Evolutionary conservation across 2,888 invertebrate species (phyloP).

Genomic region (Calephelis perditalis): DNA sequence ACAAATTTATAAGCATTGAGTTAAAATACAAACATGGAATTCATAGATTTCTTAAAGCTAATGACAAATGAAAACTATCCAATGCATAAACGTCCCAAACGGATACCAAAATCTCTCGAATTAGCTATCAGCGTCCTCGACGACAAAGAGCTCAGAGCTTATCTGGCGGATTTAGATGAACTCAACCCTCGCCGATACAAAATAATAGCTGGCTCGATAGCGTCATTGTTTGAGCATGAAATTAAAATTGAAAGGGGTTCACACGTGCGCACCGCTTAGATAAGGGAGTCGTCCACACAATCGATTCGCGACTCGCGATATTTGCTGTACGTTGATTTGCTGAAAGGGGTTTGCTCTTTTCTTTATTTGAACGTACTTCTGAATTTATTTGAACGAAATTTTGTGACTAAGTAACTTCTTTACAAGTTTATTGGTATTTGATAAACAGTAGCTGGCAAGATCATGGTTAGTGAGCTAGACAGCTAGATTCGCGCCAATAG

Average conservation of each 20-base stretch:
- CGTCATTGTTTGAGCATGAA: conserved; percentile 79
- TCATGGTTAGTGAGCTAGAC: no score
- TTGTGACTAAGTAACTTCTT: no score
- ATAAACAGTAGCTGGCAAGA: no score
- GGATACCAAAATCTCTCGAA: conserved; percentile 42
- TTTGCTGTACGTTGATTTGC: conserved; percentile 59
- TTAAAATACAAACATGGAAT: no score
- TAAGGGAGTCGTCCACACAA: conserved; percentile 64
- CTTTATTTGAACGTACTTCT: conserved; percentile 47
- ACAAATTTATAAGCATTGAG: no score
- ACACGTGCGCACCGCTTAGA: conserved; percentile 73
- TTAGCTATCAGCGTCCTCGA: conserved; percentile 63
- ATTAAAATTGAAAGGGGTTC: conserved; percentile 77
- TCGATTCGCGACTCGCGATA: conserved; percentile 60
- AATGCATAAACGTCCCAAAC: conserved; percentile 29
- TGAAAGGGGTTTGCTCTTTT: conserved; percentile 69
- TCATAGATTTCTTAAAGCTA: conserved; percentile 26
- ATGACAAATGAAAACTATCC: conserved; percentile 53
- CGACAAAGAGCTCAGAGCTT: conserved; percentile 71
- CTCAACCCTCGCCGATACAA: conserved; percentile 72
- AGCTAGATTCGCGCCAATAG: no score
- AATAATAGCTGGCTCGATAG: conserved; percentile 74
- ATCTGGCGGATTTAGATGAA: conserved; percentile 75
- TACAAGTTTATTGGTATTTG: no score
- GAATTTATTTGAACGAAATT: neutral